Conservation (phyloP, 2,888 invertebrate species). For the Cosmia pyralina region DNA sequence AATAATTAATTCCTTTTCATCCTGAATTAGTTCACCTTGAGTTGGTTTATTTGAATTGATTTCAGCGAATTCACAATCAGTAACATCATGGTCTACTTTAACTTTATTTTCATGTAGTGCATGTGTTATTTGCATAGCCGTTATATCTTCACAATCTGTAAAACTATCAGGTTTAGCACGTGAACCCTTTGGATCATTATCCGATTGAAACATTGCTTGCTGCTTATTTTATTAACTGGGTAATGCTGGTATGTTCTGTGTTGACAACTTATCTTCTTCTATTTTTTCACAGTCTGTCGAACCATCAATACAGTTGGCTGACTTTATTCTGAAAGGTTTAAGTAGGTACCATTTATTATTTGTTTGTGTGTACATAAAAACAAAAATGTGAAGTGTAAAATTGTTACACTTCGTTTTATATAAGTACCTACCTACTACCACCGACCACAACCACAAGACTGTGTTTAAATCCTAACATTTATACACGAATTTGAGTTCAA, state of each 20-base stretch:
- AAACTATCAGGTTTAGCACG: slow-evolving; percentile 66
- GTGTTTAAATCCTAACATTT: too few relatives aligned
- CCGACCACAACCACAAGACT: too few relatives aligned
- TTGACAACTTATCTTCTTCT: slow-evolving; percentile 51
- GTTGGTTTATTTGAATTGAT: slow-evolving; percentile 53
- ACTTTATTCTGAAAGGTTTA: background rate
- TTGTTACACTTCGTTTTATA: background rate
- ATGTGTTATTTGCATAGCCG: slow-evolving; percentile 70
- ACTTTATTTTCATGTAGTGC: slow-evolving; percentile 37
- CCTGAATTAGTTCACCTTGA: slow-evolving; percentile 33
- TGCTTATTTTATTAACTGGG: background rate
- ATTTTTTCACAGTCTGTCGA: slow-evolving; percentile 31
- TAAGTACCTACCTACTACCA: background rate
- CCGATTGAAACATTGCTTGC: background rate
- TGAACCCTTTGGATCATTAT: background rate
- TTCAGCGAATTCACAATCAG: slow-evolving; percentile 69
- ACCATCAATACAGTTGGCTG: slow-evolving; percentile 48
- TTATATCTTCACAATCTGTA: slow-evolving; percentile 74
- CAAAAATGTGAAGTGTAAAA: too few relatives aligned
- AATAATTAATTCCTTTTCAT: slow-evolving; percentile 71
- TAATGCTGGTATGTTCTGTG: slow-evolving; percentile 54
- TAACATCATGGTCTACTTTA: slow-evolving; percentile 67
- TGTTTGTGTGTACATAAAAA: background rate
- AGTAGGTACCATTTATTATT: background rate
- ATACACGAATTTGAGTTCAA: too few relatives aligned